Percentiles rank a stretch among this genome's conserved stretches.
Conservation (phyloP, 2,888 invertebrate genomes). For the Seladonia tumulorum region DNA sequence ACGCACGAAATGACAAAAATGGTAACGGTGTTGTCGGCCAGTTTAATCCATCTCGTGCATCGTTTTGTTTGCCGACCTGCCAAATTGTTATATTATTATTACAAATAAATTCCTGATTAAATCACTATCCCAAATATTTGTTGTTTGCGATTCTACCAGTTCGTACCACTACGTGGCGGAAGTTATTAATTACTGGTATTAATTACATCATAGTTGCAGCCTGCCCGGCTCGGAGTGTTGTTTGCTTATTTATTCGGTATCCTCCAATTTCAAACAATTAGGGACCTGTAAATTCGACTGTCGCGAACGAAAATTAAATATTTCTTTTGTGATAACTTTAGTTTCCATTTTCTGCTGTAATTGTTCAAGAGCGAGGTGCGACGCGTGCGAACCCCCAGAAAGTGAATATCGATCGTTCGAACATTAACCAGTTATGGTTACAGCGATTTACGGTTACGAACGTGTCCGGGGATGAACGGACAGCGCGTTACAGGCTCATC, state of each 20-base stretch:
- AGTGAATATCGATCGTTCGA: neutral
- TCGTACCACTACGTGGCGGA: neutral
- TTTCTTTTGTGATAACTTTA: neutral
- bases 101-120: neutral
- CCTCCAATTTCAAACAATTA: neutral
- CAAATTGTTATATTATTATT: neutral
- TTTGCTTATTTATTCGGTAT: neutral
- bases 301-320: neutral
- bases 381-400: neutral
- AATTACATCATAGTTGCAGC: neutral
- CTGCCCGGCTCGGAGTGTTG: neutral
- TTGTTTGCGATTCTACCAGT: neutral
- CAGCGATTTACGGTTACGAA: conserved; percentile 31
- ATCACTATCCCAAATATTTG: neutral
- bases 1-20: neutral
- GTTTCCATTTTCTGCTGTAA: neutral
- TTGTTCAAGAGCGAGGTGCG: neutral
- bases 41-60: neutral
- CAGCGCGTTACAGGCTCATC: conserved; percentile 24
- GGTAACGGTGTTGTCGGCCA: neutral
- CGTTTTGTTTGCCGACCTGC: neutral
- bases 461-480: conserved; percentile 25
- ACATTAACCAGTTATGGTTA: conserved; percentile 24
- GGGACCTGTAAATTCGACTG: neutral
- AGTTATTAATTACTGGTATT: neutral